These are phyloP conservation scores for Solea solea DNA, from an alignment of 2,113 vertebrate species.

Conservation along the genomic window DNA sequence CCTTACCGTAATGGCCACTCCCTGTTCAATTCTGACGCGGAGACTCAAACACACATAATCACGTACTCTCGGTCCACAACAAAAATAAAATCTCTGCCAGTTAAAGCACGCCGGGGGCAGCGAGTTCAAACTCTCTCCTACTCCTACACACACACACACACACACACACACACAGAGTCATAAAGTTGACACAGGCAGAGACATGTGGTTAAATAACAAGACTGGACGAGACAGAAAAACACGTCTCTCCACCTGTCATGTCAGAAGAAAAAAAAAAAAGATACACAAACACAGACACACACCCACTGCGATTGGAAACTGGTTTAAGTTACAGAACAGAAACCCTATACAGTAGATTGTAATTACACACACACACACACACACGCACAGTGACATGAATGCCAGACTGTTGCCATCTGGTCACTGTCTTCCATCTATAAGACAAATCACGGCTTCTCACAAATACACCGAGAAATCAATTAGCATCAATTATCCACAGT, in stretches of 20 bases:
- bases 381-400: conserved; percentile 35
- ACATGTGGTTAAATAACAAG: conserved; percentile 61
- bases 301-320: not conserved
- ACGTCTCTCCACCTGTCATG: conserved; percentile 54
- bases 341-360: not conserved
- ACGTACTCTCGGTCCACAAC: conserved; percentile 26
- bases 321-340: conserved; percentile 40
- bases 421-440: conserved; percentile 51
- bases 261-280: not conserved
- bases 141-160: conserved; percentile 1
- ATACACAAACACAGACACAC: conserved; percentile 26
- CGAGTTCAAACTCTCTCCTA: conserved; percentile 41
- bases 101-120: conserved; percentile 36
- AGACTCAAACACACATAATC: conserved; percentile 7
- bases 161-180: conserved; percentile 24
- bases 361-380: conserved; percentile 2
- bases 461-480: conserved; percentile 60
- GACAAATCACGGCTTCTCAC: conserved; percentile 65
- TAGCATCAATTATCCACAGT: conserved; percentile 67
- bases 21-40: conserved; percentile 40
- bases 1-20: conserved; percentile 62
- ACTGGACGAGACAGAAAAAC: conserved; percentile 62
- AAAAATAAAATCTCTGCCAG: conserved; percentile 42
- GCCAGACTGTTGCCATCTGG: conserved; percentile 71
- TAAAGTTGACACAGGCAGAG: conserved; percentile 45